Base-by-base conservation (phyloP, 2,797 vertebrate species). In the Chanos chanos region DNA sequence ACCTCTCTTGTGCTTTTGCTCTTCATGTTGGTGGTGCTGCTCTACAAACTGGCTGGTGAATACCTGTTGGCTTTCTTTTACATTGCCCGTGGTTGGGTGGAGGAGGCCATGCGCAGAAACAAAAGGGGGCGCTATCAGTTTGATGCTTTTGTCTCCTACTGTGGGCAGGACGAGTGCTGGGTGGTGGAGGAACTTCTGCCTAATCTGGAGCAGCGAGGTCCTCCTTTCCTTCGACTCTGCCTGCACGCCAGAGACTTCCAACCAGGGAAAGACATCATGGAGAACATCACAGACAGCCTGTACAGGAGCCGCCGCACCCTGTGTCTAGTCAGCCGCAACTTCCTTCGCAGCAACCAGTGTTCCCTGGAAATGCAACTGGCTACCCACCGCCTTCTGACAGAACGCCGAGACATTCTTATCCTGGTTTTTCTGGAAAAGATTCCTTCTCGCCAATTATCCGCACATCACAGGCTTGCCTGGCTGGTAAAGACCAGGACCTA, bases 121-220 rank as follows among this genome's bases (percentile, higher is more conserved):
- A 16, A 37, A 15, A 40, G 37, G 7, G 37, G 37, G 15, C 15
- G 37, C 15, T 40, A 18, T 16, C 13, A 16, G 15, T 40, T 40
- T 7, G 15, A 40, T 7, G 15, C 15, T 15, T 40, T 40, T 7
- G 37, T 40, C 15, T 39, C 36, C 5, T 39, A 39, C 13, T 39
- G 36, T 3, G 15, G 25, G n/a, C n/a, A 27, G 7, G 78, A 83
- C 34, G 80, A 86, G 36, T 27, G 45, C 0, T 84, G 81, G 82
- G 80, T 84, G 3, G 68, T 80, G 33, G 34, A 77, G 54, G 53
- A 77, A 4, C 64, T 87, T 54, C 57, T 74, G 37, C 77, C 70
- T 22, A 50, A 68, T 16, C 39, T 56, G 1, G 75, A 83, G 53
- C 18, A 60, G 0, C 0, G 68, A 16, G 45, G 47, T 4, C n/a